Evolutionary conservation across 1,140 invertebrate species (phyloP).

Genomic region (Lepidurus apus): DNA sequence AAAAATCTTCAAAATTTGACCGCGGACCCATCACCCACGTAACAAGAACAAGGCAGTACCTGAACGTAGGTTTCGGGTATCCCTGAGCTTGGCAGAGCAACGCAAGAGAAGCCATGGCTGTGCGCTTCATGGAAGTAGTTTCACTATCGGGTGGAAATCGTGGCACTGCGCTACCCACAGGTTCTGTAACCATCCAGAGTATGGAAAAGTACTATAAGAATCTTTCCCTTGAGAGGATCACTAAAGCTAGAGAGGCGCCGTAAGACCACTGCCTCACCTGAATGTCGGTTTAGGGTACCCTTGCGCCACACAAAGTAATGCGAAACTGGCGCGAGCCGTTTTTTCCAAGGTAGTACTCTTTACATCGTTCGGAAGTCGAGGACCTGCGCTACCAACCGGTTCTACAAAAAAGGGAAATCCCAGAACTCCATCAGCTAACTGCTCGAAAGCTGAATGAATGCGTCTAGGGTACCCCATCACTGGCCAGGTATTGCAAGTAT

Average conservation of each 20-base stretch:
- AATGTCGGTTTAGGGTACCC: slow-evolving; percentile 43
- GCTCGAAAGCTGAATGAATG: slow-evolving; percentile 26
- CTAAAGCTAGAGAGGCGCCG: neutral
- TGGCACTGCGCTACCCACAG: slow-evolving; percentile 29
- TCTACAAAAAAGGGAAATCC: slow-evolving; percentile 34
- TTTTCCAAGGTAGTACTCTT: slow-evolving; percentile 27
- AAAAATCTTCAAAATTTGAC: too few species aligned
- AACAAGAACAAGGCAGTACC: slow-evolving; percentile 44
- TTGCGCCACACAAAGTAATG: slow-evolving; percentile 49
- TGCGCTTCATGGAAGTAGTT: slow-evolving; percentile 19
- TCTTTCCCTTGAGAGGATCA: neutral
- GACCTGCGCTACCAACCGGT: slow-evolving; percentile 40
- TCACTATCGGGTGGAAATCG: slow-evolving; percentile 26
- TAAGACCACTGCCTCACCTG: slow-evolving; percentile 39
- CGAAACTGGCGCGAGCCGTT: slow-evolving; percentile 33
- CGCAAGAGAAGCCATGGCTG: slow-evolving; percentile 41
- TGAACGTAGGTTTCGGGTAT: slow-evolving; percentile 61
- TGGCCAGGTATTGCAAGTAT: neutral
- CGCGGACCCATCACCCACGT: neutral
- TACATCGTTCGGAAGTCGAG: slow-evolving; percentile 37
- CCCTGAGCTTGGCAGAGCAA: slow-evolving; percentile 64
- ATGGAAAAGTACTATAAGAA: neutral
- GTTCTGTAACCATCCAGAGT: neutral
- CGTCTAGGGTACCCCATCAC: neutral
- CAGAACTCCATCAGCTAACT: neutral